phyloP scores from a whole-genome alignment of 2,113 vertebrate genomes.

The Pseudorectes ferrugineus region DNA sequence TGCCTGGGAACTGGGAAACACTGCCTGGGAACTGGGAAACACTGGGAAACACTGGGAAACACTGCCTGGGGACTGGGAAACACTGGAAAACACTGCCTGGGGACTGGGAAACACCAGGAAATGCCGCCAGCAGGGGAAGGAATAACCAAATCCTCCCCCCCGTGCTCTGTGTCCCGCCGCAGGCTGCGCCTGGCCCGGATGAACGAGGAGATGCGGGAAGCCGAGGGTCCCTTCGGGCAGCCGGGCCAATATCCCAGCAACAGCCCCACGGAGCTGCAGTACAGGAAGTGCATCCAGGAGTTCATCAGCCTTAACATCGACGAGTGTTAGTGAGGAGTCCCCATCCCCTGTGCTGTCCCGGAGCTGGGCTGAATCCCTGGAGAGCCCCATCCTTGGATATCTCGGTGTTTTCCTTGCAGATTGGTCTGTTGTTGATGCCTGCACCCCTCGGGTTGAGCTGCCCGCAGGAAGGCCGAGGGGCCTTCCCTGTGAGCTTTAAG shows the following conservation, averaged over 20 bases:
- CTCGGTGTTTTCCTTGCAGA: constrained; percentile 20
- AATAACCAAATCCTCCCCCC: not conserved
- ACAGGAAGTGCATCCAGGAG: constrained; percentile 95
- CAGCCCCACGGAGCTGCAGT: constrained; percentile 97
- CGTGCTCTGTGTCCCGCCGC: not conserved
- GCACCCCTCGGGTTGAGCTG: not conserved
- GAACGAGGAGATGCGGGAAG: constrained; percentile 98
- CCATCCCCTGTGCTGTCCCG: not conserved
- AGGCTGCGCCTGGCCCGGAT: constrained; percentile 94
- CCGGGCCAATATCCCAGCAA: constrained; percentile 87
- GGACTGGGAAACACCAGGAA: not conserved
- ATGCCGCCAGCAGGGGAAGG: fast-evolving
- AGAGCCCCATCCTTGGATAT: constrained; percentile 24
- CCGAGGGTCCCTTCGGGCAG: constrained; percentile 88
- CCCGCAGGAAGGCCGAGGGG: not conserved
- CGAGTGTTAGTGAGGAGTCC: constrained; percentile 78
- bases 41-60: no score
- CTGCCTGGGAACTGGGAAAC: not conserved
- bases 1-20: not conserved
- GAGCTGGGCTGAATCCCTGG: constrained; percentile 5
- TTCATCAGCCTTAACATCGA: constrained; percentile 95
- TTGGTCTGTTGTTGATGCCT: constrained; percentile 33
- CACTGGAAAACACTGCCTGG: not conserved
- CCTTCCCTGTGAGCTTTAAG: not conserved
- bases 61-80: not conserved